Conservation (phyloP, 2,113 vertebrate species). For the Leptodactylus fuscus region DNA sequence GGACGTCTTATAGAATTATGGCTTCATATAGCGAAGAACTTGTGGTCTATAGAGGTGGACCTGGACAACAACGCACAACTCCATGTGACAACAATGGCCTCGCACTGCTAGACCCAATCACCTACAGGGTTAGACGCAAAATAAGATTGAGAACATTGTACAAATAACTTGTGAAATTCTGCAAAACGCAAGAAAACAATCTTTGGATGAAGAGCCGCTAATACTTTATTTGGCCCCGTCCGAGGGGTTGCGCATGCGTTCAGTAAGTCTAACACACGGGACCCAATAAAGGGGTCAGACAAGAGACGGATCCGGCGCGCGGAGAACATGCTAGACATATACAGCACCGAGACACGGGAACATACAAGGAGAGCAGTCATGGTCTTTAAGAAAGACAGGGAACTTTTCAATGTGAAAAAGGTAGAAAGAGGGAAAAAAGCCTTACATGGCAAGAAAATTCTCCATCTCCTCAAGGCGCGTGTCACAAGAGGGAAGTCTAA, state of each 20-base stretch:
- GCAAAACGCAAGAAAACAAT: neutral
- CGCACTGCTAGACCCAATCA: neutral
- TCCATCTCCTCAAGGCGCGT: neutral
- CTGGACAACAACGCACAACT: neutral
- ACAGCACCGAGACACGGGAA: neutral
- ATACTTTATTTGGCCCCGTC: neutral
- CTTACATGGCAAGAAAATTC: conserved; percentile 1
- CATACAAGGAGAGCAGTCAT: neutral
- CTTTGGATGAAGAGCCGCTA: neutral
- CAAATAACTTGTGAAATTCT: too few relatives aligned
- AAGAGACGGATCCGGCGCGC: neutral
- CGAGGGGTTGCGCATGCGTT: neutral
- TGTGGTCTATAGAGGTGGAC: neutral
- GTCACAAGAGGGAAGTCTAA: neutral
- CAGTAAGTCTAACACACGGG: neutral
- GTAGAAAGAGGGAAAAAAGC: neutral
- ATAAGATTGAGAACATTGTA: too few relatives aligned
- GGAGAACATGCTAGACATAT: neutral
- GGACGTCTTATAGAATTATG: neutral
- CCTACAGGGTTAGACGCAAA: too few relatives aligned
- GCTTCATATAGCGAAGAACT: neutral
- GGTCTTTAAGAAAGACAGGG: conserved; percentile 1
- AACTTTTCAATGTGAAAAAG: conserved; percentile 10
- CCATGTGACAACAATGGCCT: too few relatives aligned
- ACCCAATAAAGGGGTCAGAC: too few relatives aligned